Evolutionary conservation across 2,888 invertebrate genomes (phyloP).

Genomic region (Candidula unifasciata): DNA sequence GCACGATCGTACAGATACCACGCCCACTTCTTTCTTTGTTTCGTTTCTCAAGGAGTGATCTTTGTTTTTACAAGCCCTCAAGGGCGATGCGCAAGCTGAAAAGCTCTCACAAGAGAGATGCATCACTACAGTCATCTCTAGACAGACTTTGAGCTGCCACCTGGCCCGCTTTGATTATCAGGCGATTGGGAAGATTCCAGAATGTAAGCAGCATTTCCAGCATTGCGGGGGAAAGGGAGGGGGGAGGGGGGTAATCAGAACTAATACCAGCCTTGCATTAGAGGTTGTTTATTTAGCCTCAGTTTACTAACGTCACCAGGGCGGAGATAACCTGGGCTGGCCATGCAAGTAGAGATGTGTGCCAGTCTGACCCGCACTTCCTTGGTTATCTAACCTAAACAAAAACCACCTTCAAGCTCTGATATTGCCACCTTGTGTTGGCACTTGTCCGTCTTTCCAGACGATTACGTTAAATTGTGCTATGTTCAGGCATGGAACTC

Average conservation of each 20-base stretch:
- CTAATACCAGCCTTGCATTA: background rate
- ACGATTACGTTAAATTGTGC: no score
- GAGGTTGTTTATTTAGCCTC: background rate
- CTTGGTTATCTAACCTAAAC: no score
- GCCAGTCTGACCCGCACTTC: no score
- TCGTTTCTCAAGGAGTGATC: background rate
- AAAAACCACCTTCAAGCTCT: no score
- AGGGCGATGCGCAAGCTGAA: background rate
- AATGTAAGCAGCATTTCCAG: background rate
- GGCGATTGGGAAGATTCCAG: background rate
- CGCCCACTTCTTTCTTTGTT: background rate
- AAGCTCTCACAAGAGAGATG: background rate
- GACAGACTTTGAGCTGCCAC: background rate
- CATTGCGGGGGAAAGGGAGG: background rate
- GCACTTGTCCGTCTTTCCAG: no score
- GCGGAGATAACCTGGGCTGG: no score
- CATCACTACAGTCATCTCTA: background rate
- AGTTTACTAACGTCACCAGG: background rate
- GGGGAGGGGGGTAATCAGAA: no score
- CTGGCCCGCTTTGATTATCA: background rate
- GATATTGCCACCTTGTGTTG: no score
- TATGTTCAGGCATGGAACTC: no score
- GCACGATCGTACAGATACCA: background rate
- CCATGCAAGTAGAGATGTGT: no score
- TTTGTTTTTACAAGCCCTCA: background rate